These are phyloP conservation scores for Ferrisia virgata DNA, from an alignment of 2,888 invertebrate genomes.

Conservation along the genomic window DNA sequence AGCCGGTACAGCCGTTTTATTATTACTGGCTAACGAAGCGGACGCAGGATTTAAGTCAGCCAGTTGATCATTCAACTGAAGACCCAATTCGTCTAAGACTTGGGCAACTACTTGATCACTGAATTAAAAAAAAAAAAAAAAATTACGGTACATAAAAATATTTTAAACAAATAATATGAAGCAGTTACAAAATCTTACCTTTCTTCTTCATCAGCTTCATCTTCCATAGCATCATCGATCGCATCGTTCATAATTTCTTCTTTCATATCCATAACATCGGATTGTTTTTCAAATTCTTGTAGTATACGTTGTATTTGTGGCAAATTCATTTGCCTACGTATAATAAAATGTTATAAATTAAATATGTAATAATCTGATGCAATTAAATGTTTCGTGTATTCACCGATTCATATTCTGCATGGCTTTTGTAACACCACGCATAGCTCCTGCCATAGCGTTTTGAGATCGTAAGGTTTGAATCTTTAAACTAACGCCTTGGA, in stretches of 20 bases:
- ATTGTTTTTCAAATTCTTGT: slow-evolving; percentile 97
- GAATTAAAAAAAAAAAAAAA: slow-evolving; percentile 50
- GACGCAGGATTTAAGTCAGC: slow-evolving; percentile 78
- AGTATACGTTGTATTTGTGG: slow-evolving; percentile 98
- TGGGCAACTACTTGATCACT: slow-evolving; percentile 93
- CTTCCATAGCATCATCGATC: slow-evolving; percentile 99
- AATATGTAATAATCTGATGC: not conserved
- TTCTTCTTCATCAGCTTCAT: slow-evolving; percentile 96
- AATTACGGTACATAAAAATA: slow-evolving; percentile 5
- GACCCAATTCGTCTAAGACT: slow-evolving; percentile 94
- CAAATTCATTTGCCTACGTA: slow-evolving; percentile 77
- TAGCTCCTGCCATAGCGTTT: slow-evolving; percentile 98
- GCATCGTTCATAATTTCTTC: slow-evolving; percentile 99
- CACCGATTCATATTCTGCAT: slow-evolving; percentile 96
- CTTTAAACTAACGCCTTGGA: slow-evolving; percentile 95
- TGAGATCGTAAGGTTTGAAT: slow-evolving; percentile 97
- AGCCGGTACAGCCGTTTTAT: slow-evolving; percentile 64
- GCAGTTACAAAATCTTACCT: slow-evolving; percentile 59
- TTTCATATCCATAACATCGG: slow-evolving; percentile 99
- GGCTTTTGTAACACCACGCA: slow-evolving; percentile 97
- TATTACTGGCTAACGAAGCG: slow-evolving; percentile 58
- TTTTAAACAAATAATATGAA: not conserved
- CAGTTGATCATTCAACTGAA: slow-evolving; percentile 89
- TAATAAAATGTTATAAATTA: not conserved
- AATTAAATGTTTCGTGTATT: not conserved